A percentile compares a stretch with the other conserved stretches of the same genome.
phyloP scores from a whole-genome alignment of 2,113 vertebrate genomes.

The Lophius piscatorius region DNA sequence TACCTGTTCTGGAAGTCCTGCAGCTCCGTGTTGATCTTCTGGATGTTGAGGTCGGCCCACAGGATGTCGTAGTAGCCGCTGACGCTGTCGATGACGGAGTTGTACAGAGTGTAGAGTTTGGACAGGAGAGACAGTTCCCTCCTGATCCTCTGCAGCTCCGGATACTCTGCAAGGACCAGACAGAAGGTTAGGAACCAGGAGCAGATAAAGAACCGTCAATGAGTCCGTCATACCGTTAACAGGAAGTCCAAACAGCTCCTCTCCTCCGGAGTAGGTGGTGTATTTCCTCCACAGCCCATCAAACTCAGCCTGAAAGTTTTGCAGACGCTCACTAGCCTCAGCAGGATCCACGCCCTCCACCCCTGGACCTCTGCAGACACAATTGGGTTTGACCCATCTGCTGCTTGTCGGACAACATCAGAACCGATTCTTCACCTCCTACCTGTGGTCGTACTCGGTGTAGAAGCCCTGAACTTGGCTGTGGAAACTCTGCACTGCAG shows the following conservation, averaged over 20 bases:
- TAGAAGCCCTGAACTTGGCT: constrained; percentile 72
- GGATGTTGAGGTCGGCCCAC: constrained; percentile 83
- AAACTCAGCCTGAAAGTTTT: constrained; percentile 84
- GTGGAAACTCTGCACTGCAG: constrained; percentile 76
- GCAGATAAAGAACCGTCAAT: rapidly evolving
- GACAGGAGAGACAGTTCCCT: constrained; percentile 82
- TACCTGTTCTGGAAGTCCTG: constrained; percentile 87
- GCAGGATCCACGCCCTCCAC: constrained; percentile 74
- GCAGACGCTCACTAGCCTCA: constrained; percentile 84
- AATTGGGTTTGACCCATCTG: background rate
- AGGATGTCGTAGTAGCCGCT: constrained; percentile 79
- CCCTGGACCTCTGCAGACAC: constrained; percentile 75
- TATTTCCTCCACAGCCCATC: constrained; percentile 85
- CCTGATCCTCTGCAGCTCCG: constrained; percentile 83
- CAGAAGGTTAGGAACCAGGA: too few relatives aligned
- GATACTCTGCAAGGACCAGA: constrained; percentile 76
- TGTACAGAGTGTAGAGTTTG: constrained; percentile 84
- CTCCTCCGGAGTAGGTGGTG: constrained; percentile 79
- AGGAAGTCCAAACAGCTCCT: constrained; percentile 85
- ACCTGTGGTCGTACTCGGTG: constrained; percentile 80
- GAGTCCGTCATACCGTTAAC: constrained; percentile 74
- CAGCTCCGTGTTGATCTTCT: constrained; percentile 83
- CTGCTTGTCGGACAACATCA: too few relatives aligned
- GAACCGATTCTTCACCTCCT: background rate
- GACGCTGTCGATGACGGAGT: constrained; percentile 75